Evolutionary conservation across 2,797 vertebrate species (phyloP), one percentile per base, ranked within the genome.

Genomic region (Caiman crocodilus): DNA sequence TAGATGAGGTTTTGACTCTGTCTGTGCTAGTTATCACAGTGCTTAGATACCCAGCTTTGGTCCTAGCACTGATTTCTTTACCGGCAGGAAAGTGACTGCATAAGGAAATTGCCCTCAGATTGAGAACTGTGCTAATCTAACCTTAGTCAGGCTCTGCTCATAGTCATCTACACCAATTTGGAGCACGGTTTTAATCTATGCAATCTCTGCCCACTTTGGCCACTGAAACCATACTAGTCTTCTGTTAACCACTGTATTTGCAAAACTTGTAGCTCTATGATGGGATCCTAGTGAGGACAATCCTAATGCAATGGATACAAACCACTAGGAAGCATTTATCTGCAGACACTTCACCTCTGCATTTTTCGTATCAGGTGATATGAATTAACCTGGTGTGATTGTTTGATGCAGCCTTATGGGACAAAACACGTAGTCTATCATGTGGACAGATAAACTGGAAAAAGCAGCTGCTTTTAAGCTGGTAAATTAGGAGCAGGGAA

Each of bases 151-250:
- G 23, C 14, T 42, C 87, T 61, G 74, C 76, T 56, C 61, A 14
- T 82, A 50, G 42, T 73, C 69, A 23, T 21, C 13, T 7, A 7
- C 23, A 73, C 69, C 7, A 4, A 25, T 73, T 50, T 14, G 26
- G 14, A 6, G 4, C 21, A 50, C 10, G 35, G 23, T 42, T 73
- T 73, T 50, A 23, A 73, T 14, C 35, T 25, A 50, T 21, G 35
- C 35, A 50, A 26, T 73, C 69, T 35, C 21, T 26, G 35, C 25
- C 23, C 23, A 7, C 35, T 42, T 73, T 16, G 35, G 32, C 26
- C 69, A 50, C 18, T 30, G 5, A 59, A 69, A 64, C 42, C n/a
- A 26, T 0, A 0, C 50, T 85, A 21, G 17, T 35, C 5, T 5
- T 3, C 60, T 30, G 71, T 56, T 88, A 35, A n/a, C 12, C 42